Percentiles rank a stretch among this genome's conserved stretches.
phyloP scores from a whole-genome alignment of 2,888 invertebrate species.

The Melanostoma mellinum region DNA sequence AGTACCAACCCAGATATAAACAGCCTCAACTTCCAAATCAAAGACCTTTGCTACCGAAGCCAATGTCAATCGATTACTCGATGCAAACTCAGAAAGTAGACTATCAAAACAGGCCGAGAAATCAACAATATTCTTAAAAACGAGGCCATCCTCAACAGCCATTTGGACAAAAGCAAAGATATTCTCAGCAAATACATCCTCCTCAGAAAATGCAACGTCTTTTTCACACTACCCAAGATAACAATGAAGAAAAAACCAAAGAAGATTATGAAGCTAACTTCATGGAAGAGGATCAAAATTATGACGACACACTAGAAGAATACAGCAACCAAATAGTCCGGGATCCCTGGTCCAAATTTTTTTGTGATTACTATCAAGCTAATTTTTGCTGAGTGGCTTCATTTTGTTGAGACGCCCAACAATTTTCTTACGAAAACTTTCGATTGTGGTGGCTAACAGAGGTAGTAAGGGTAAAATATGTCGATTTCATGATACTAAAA shows the following conservation, averaged over 20 bases:
- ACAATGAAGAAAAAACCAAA: slow-evolving; percentile 5
- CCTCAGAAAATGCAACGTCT: slow-evolving; percentile 38
- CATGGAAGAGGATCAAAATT: slow-evolving; percentile 19
- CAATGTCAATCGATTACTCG: slow-evolving; percentile 16
- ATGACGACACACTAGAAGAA: slow-evolving; percentile 25
- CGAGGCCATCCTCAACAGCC: background rate
- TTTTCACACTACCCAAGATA: slow-evolving; percentile 8
- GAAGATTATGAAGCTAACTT: slow-evolving; percentile 26
- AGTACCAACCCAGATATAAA: too few relatives aligned
- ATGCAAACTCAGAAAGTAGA: slow-evolving; percentile 7
- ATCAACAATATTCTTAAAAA: slow-evolving; percentile 17
- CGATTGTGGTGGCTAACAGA: too few relatives aligned
- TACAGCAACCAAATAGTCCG: slow-evolving; percentile 12
- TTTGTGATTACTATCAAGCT: too few relatives aligned
- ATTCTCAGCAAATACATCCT: slow-evolving; percentile 34
- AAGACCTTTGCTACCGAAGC: slow-evolving; percentile 36
- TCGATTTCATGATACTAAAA: too few relatives aligned
- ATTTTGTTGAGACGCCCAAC: too few relatives aligned
- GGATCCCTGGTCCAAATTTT: too few relatives aligned
- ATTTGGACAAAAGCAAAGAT: background rate
- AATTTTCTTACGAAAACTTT: too few relatives aligned
- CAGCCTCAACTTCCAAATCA: slow-evolving; percentile 22
- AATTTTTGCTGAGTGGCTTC: too few relatives aligned
- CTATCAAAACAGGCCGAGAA: slow-evolving; percentile 14
- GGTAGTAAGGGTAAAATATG: too few relatives aligned